phyloP scores from a whole-genome alignment of 2,797 vertebrate genomes.

The Bradypus variegatus region DNA sequence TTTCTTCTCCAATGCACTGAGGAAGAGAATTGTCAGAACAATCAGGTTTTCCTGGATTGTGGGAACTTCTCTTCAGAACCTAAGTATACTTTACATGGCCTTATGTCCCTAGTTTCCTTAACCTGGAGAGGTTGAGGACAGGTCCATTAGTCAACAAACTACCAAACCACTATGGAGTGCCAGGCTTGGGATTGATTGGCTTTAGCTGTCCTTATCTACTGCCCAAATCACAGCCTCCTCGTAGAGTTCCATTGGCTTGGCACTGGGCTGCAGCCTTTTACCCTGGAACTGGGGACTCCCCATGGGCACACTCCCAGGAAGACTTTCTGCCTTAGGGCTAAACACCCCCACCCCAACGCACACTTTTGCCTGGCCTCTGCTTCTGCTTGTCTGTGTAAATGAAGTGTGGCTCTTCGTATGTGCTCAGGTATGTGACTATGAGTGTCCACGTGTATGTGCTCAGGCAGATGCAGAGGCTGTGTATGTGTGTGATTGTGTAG shows the following conservation, averaged over 20 bases:
- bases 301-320: background rate
- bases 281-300: background rate
- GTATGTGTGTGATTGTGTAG: background rate
- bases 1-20: background rate
- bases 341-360: background rate
- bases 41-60: background rate
- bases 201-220: background rate
- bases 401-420: background rate
- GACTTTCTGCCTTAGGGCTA: background rate
- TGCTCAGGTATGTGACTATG: background rate
- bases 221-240: background rate
- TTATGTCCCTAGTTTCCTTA: conserved; percentile 19
- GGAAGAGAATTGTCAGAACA: background rate
- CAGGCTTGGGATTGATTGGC: background rate
- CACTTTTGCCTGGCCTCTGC: background rate
- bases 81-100: conserved; percentile 18
- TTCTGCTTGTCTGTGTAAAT: background rate
- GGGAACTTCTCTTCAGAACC: too few relatives aligned
- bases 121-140: background rate
- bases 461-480: background rate
- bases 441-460: background rate
- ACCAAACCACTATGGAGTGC: background rate
- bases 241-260: background rate
- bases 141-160: background rate
- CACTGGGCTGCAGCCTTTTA: background rate